These are phyloP conservation scores for Oenanthe oenanthe DNA, from an alignment of 2,113 vertebrate genomes.

Conservation along the genomic window DNA sequence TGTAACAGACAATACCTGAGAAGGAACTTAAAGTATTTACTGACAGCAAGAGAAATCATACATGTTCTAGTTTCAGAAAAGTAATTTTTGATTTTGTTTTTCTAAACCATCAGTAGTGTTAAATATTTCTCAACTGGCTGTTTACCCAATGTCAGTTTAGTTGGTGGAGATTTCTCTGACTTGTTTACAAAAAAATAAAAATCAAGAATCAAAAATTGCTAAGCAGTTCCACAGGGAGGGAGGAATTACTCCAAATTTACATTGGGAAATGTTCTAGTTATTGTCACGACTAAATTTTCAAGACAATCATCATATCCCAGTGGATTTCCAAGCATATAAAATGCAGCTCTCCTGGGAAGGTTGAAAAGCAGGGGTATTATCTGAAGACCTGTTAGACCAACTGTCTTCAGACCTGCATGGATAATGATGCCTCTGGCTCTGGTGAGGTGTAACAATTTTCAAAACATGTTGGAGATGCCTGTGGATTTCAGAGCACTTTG, in stretches of 20 bases:
- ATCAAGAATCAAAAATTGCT: not conserved
- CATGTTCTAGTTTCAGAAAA: not conserved
- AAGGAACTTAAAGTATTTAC: not conserved
- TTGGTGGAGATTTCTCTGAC: not conserved
- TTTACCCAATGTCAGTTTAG: not conserved
- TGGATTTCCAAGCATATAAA: not conserved
- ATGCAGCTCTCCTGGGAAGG: not conserved
- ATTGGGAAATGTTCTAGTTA: not conserved
- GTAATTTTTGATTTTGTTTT: not conserved
- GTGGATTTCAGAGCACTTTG: slow-evolving; percentile 60
- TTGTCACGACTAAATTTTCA: not conserved
- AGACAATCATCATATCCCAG: not conserved
- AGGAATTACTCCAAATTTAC: not conserved
- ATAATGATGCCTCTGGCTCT: slow-evolving; percentile 32
- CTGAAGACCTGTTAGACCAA: slow-evolving; percentile 13
- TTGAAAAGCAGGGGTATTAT: not conserved
- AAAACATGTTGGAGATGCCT: slow-evolving; percentile 46
- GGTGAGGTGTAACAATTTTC: slow-evolving; percentile 28
- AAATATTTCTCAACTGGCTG: not conserved
- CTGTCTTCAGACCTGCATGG: slow-evolving; percentile 8
- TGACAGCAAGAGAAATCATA: not conserved
- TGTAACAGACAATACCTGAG: not conserved
- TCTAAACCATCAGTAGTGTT: not conserved
- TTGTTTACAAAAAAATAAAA: not conserved
- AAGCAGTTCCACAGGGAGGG: not conserved